Base-by-base conservation (phyloP, 1,140 invertebrate genomes). In the Papilio machaon region DNA sequence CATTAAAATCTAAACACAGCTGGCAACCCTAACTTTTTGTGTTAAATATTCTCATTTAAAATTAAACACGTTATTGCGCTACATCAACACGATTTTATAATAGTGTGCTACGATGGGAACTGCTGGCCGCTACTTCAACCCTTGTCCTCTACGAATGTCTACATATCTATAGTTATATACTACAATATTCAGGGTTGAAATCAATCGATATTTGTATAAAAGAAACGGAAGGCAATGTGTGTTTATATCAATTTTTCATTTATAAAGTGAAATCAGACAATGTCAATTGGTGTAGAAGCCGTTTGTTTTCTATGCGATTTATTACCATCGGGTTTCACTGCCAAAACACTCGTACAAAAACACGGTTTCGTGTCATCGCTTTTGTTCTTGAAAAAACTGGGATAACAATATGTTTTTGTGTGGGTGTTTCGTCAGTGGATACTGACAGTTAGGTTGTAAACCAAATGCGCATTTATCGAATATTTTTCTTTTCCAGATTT, bases 131-230 rank as follows among this genome's bases (percentile, higher is more conserved):
- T 58, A 81, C 83, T 84, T 82, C 80, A 82, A 67, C 64, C 80
- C 80, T 81, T 76, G 73, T 67, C 82, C 52, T 79, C 47, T 8
- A 43, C 64, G 47, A 73, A 82, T 80, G 75, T 81, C 30, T 83
- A 64, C 38, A 77, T 77, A 77, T 54, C 49, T 77, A 77, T 38
- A 17, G 17, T 58, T 79, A 79, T 79, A 47, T 81, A 81, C 77
- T 76, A 81, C 38, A 67, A 43, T 67, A 81, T 86, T 88, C 86
- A 88, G 85, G 86, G 85, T 80, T 88, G 80, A 88, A 88, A 80
- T 81, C 85, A 88, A 88, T 88, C 85, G 86, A 86, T 86, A 82
- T 47, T 74, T 64, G 73, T 82, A 23, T n/a, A 70, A 70, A 38
- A 35, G 7, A 9, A 30, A 30, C 11, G 17, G 23, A 70, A 70